Evolutionary conservation across 2,888 invertebrate species (phyloP).

Genomic region (Metacarcinus magister): DNA sequence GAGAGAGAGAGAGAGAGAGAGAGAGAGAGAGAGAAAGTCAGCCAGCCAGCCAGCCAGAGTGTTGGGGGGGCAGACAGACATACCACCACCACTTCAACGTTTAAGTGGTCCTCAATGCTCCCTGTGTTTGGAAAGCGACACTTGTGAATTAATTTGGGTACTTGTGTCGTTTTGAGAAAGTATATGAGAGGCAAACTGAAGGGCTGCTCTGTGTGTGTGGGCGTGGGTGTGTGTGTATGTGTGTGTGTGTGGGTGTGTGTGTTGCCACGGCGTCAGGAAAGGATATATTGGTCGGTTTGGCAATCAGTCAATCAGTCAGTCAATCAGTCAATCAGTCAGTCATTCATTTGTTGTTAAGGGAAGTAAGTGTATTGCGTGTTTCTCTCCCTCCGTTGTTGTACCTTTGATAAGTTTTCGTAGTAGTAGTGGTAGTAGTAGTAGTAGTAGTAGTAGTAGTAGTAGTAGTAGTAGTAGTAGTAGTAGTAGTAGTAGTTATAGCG

Average conservation of each 20-base stretch:
- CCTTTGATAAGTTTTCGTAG: no score
- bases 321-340: not conserved
- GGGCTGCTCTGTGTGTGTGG: not conserved
- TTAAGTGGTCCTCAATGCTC: not conserved
- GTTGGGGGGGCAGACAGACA: no score
- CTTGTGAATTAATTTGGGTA: not conserved
- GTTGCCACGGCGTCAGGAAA: not conserved
- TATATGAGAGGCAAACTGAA: not conserved
- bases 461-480: not conserved
- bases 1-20: constrained; percentile 18
- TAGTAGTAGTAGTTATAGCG: not conserved
- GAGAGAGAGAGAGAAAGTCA: not conserved
- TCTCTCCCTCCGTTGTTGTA: no score
- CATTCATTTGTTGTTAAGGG: no score
- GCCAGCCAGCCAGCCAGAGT: no score
- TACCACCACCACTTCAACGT: not conserved
- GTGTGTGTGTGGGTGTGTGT: constrained; percentile 8
- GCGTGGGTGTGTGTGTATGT: not conserved
- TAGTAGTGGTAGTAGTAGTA: no score
- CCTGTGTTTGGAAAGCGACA: not conserved
- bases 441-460: no score
- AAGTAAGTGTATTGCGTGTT: no score
- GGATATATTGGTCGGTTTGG: not conserved
- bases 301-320: not conserved
- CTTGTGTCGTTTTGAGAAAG: not conserved